A percentile compares a stretch with the other conserved stretches of the same genome.
These are phyloP conservation scores for Silurus asotus DNA, from an alignment of 2,113 vertebrate species.

Conservation along the genomic window DNA sequence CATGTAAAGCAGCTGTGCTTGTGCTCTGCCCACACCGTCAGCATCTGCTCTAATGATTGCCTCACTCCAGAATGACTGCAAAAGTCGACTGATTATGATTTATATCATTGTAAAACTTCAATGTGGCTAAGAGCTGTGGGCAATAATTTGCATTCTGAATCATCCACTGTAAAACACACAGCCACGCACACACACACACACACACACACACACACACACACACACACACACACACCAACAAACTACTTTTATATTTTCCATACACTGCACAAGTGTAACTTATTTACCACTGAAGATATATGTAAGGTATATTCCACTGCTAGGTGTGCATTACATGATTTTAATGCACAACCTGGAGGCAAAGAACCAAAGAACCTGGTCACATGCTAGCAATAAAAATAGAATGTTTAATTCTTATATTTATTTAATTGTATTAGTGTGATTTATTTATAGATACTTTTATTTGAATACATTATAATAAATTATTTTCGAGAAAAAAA, in stretches of 20 bases:
- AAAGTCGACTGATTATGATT: not conserved
- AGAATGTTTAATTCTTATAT: too few species aligned
- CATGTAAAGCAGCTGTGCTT: conserved; percentile 1
- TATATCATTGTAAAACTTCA: conserved; percentile 4
- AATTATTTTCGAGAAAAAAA: too few species aligned
- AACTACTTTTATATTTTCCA: not conserved
- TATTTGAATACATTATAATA: too few species aligned
- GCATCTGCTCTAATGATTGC: conserved; percentile 21
- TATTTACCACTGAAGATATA: not conserved
- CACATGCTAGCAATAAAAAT: too few species aligned
- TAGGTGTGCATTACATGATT: too few species aligned
- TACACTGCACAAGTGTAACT: not conserved
- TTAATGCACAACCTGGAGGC: too few species aligned
- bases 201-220: not conserved
- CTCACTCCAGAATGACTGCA: not conserved
- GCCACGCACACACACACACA: not conserved
- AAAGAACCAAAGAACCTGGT: too few species aligned
- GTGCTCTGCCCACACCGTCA: conserved; percentile 11
- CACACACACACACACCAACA: not conserved
- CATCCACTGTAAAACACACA: not conserved
- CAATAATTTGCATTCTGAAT: conserved; percentile 1
- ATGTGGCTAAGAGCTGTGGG: not conserved
- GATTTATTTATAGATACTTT: too few species aligned
- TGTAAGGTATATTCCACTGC: not conserved
- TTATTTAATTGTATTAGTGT: too few species aligned